Evolutionary conservation across 2,113 vertebrate genomes (phyloP).

Genomic region (Campylorhamphus procurvoides): DNA sequence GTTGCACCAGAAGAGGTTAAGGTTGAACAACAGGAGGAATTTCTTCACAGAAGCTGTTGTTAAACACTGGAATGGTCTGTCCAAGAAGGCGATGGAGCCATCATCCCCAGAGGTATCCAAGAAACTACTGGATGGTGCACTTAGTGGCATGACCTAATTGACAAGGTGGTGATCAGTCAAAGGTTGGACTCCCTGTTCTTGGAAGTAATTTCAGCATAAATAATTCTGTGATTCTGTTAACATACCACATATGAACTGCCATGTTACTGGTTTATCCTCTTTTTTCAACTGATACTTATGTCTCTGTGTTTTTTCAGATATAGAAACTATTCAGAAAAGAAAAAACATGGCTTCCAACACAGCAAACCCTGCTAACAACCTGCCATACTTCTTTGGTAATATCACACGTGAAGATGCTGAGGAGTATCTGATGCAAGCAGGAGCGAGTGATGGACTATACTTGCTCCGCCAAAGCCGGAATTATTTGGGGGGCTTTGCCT

Average conservation of each 20-base stretch:
- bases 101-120: background rate
- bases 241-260: background rate
- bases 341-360: conserved; percentile 52
- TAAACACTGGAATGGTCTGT: background rate
- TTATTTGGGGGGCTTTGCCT: conserved; percentile 90
- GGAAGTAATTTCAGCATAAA: background rate
- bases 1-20: background rate
- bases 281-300: background rate
- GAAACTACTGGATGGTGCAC: background rate
- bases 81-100: background rate
- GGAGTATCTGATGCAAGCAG: conserved; percentile 83
- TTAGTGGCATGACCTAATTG: background rate
- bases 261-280: background rate
- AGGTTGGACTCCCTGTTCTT: background rate
- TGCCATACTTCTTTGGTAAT: conserved; percentile 93
- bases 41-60: background rate
- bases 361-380: conserved; percentile 77
- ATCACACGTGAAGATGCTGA: conserved; percentile 95
- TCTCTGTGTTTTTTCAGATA: background rate
- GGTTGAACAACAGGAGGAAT: background rate
- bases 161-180: background rate
- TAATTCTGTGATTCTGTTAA: background rate
- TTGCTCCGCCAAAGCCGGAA: conserved; percentile 93
- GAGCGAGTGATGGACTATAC: conserved; percentile 82
- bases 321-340: background rate